These are phyloP conservation scores for Macrotus californicus DNA, from an alignment of 2,113 vertebrate species.

Conservation along the genomic window DNA sequence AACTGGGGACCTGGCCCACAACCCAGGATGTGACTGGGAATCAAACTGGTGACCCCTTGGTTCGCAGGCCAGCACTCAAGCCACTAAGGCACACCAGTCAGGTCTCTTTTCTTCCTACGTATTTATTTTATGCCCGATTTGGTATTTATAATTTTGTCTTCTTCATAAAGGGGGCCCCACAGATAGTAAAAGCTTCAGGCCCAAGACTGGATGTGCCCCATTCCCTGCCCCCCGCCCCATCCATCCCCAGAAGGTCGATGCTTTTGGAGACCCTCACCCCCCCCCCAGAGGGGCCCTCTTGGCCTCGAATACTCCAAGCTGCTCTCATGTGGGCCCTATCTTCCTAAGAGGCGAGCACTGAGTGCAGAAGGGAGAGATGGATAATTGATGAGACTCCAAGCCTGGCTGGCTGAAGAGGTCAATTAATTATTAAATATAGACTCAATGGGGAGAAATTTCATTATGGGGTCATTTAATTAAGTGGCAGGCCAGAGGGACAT, in stretches of 20 bases:
- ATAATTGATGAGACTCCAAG: slow-evolving; percentile 83
- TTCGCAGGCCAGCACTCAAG: too few relatives aligned
- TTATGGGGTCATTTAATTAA: slow-evolving; percentile 89
- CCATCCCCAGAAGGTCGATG: not conserved
- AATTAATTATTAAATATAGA: slow-evolving; percentile 86
- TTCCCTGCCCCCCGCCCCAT: not conserved
- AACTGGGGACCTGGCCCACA: too few relatives aligned
- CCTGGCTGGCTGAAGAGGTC: slow-evolving; percentile 74
- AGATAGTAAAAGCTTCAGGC: not conserved
- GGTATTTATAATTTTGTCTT: not conserved
- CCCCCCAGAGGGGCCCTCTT: not conserved
- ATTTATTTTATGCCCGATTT: not conserved
- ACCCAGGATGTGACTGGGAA: too few relatives aligned
- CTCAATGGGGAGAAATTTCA: slow-evolving; percentile 84
- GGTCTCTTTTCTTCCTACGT: not conserved
- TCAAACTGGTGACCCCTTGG: too few relatives aligned
- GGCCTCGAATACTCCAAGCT: not conserved
- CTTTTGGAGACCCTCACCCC: not conserved
- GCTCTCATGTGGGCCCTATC: slow-evolving; percentile 21
- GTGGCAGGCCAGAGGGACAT: slow-evolving; percentile 73
- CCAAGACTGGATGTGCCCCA: not conserved
- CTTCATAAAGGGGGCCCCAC: not conserved
- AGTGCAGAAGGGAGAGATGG: slow-evolving; percentile 66
- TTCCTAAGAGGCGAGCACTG: slow-evolving; percentile 68
- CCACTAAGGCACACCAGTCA: too few relatives aligned